Base-by-base conservation (phyloP, 2,797 vertebrate genomes). In the Sebastes taczanowskii region DNA sequence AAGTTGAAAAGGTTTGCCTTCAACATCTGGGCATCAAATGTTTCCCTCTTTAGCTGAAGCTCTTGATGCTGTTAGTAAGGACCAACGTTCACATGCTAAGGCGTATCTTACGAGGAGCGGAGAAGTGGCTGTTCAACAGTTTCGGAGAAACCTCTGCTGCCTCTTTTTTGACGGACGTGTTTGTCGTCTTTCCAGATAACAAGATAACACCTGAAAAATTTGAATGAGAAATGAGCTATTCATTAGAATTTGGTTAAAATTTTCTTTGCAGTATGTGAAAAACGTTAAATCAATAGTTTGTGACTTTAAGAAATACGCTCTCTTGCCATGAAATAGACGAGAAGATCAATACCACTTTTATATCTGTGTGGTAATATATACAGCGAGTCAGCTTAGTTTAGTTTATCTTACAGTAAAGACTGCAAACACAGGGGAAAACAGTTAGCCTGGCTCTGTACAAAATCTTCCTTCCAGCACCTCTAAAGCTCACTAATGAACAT, bases 1-100 rank as follows among this genome's bases (percentile, higher is more conserved):
- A 58, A 91, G 89, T 93, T 89, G 64, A 78, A 85, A 90, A 87
- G 82, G 66, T 87, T 91, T 68, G 60, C 75, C 63, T 72, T 83
- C 59, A 82, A 89, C 90, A 87, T 94, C 91, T 94, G 93, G 88
- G 64, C 71, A 82, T 94, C 91, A 89, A 89, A 82, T 85, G 85
- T 89, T 88, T 86, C 68, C 73, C 77, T 82, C 66, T 79, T 67
- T 56, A 68, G 0, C 77, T 38, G 59, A 77, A 83, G 80, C 90
- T 90, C 81, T 86, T 86, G 82, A 86, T 88, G 76, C 84, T 42
- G 68, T 73, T 85, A 72, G 86, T 78, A 55, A 87, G 77, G 87
- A 65, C 72, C 84, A 72, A 78, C 87, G 85, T 86, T 86, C 80
- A 78, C 79, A 77, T 68, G 64, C 64, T 22, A 38, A 84, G 74